Conservation (phyloP, 2,888 invertebrate species). For the Hylaea fasciaria region DNA sequence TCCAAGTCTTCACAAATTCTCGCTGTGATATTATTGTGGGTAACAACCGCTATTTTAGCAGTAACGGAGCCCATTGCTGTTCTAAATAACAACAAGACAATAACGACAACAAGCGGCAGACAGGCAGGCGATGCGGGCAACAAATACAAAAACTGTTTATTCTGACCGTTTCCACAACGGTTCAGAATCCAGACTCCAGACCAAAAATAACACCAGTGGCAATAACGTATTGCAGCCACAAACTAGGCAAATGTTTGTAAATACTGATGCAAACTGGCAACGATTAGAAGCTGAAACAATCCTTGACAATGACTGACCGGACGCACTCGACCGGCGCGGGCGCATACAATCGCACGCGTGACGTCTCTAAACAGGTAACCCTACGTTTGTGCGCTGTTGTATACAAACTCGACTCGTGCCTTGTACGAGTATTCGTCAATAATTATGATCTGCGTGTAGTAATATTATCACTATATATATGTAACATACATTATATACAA, state of each 20-base stretch:
- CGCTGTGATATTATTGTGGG: too few species aligned
- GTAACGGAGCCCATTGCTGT: too few species aligned
- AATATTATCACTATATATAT: too few species aligned
- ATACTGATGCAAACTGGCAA: constrained; percentile 8
- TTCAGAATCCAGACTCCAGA: neutral
- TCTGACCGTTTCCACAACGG: too few species aligned
- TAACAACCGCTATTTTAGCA: too few species aligned
- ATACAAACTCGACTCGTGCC: constrained; percentile 21
- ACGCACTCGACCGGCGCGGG: constrained; percentile 12
- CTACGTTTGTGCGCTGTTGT: constrained; percentile 4
- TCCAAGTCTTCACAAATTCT: too few species aligned
- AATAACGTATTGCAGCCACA: neutral
- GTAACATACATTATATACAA: too few species aligned
- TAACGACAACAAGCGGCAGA: too few species aligned
- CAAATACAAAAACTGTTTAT: too few species aligned
- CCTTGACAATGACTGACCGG: constrained; percentile 35
- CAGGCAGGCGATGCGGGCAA: too few species aligned
- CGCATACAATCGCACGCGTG: constrained; percentile 16
- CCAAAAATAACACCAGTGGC: too few species aligned
- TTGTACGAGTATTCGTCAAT: constrained; percentile 10
- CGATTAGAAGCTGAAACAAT: constrained; percentile 24
- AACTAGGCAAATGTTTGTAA: constrained; percentile 7
- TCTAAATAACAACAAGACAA: too few species aligned
- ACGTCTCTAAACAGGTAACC: constrained; percentile 24
- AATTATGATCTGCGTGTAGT: constrained; percentile 2